phyloP scores from a whole-genome alignment of 1,140 invertebrate genomes.

The Mamestra configurata region DNA sequence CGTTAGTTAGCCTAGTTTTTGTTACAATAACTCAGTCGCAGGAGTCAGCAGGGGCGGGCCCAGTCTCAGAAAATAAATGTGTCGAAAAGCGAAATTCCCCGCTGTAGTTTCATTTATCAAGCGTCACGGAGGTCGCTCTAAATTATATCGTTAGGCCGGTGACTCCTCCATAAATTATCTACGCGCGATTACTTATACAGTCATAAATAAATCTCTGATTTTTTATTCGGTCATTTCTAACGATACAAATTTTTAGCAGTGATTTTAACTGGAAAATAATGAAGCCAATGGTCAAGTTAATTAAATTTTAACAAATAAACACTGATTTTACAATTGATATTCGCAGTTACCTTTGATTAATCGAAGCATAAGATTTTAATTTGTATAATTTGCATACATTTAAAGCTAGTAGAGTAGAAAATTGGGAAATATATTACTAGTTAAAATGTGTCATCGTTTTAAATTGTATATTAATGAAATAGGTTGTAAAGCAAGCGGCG shows the following conservation, averaged over 20 bases:
- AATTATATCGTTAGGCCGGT: slow-evolving; percentile 46
- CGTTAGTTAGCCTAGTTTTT: slow-evolving; percentile 20
- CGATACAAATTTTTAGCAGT: background rate
- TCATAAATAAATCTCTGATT: slow-evolving; percentile 27
- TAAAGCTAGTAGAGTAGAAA: background rate
- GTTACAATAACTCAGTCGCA: slow-evolving; percentile 26
- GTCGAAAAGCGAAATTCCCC: slow-evolving; percentile 42
- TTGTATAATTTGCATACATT: background rate
- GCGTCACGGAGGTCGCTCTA: slow-evolving; percentile 33
- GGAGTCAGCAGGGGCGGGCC: slow-evolving; percentile 21
- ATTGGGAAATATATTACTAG: background rate
- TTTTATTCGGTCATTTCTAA: background rate
- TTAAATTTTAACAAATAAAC: background rate
- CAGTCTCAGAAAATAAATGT: slow-evolving; percentile 46
- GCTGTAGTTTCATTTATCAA: slow-evolving; percentile 51
- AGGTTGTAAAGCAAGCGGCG: background rate
- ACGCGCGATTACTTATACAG: slow-evolving; percentile 41
- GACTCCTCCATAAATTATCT: slow-evolving; percentile 45
- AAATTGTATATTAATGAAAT: slow-evolving; percentile 36
- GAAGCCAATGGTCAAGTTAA: background rate
- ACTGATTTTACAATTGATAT: background rate
- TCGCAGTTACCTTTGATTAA: background rate
- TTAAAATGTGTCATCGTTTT: slow-evolving; percentile 46
- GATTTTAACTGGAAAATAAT: background rate
- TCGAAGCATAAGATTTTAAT: slow-evolving; percentile 16